phyloP scores from a whole-genome alignment of 2,113 vertebrate genomes.

The Clarias gariepinus region DNA sequence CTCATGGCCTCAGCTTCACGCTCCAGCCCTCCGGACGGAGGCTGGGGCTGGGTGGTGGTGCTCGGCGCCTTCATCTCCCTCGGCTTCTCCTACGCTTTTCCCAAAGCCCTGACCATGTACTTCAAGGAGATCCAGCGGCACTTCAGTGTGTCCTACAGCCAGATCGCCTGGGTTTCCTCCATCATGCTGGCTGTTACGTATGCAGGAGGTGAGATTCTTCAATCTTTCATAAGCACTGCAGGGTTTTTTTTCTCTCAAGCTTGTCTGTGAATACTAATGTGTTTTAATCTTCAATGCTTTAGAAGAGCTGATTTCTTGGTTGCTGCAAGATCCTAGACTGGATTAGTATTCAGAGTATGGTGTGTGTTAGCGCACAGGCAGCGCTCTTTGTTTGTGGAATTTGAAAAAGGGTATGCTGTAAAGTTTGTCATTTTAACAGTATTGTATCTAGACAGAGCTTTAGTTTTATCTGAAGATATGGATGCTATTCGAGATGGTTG shows the following conservation, averaged over 20 bases:
- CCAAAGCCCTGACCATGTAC: slow-evolving; percentile 80
- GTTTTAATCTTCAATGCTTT: neutral
- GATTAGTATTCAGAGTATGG: slow-evolving; percentile 1
- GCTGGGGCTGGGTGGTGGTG: slow-evolving; percentile 80
- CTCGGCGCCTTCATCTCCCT: slow-evolving; percentile 76
- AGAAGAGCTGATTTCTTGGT: neutral
- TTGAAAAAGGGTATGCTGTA: neutral
- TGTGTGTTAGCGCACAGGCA: neutral
- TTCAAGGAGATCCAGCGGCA: slow-evolving; percentile 81
- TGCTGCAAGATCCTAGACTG: neutral
- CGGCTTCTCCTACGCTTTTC: slow-evolving; percentile 80
- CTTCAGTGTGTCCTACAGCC: slow-evolving; percentile 74
- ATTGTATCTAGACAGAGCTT: neutral
- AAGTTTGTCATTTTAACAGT: neutral
- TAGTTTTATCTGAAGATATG: neutral
- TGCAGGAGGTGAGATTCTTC: slow-evolving; percentile 73
- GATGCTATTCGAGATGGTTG: neutral
- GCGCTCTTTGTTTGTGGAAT: neutral
- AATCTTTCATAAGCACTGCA: slow-evolving; percentile 25
- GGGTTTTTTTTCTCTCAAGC: neutral
- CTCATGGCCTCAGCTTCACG: slow-evolving; percentile 61
- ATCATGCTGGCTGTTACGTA: slow-evolving; percentile 80
- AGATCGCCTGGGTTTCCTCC: slow-evolving; percentile 78
- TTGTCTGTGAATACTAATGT: slow-evolving; percentile 14
- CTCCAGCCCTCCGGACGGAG: slow-evolving; percentile 72